A percentile compares a stretch with the other conserved stretches of the same genome.
phyloP scores from a whole-genome alignment of 23 tunicate genomes.

The Styela plicata region DNA sequence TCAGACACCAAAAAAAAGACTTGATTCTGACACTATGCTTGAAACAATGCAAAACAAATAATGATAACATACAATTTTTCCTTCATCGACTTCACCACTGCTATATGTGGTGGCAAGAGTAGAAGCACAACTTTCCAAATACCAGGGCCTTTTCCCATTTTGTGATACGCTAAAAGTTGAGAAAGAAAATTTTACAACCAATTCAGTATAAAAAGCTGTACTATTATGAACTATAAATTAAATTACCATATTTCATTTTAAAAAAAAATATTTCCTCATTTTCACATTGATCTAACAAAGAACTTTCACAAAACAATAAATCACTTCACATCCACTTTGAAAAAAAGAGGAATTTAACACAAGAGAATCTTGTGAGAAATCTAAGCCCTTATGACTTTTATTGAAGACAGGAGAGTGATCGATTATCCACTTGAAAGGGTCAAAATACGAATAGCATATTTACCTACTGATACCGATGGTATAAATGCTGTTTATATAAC shows the following conservation, averaged over 20 bases:
- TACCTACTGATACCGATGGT: conserved; percentile 89
- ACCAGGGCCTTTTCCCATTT: conserved; percentile 86
- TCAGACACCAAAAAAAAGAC: no score
- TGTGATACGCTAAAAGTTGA: conserved; percentile 62
- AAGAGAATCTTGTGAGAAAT: background rate
- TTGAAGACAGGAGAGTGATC: background rate
- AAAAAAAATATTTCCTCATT: no score
- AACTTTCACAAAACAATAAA: no score
- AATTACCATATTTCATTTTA: no score
- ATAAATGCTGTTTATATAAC: conserved; percentile 93
- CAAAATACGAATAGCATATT: background rate
- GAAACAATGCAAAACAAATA: background rate
- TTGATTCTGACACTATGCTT: no score
- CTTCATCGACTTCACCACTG: conserved; percentile 85
- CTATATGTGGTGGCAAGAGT: conserved; percentile 95
- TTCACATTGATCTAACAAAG: no score
- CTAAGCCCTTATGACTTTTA: background rate
- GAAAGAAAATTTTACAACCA: conserved; percentile 2
- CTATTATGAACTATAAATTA: no score
- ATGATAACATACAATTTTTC: conserved; percentile 54
- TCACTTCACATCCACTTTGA: background rate
- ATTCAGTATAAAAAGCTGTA: no score
- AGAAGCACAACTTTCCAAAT: conserved; percentile 89
- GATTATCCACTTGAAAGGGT: background rate
- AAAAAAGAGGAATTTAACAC: background rate